Evolutionary conservation across 2,113 vertebrate species (phyloP).

Genomic region (Eublepharis macularius): DNA sequence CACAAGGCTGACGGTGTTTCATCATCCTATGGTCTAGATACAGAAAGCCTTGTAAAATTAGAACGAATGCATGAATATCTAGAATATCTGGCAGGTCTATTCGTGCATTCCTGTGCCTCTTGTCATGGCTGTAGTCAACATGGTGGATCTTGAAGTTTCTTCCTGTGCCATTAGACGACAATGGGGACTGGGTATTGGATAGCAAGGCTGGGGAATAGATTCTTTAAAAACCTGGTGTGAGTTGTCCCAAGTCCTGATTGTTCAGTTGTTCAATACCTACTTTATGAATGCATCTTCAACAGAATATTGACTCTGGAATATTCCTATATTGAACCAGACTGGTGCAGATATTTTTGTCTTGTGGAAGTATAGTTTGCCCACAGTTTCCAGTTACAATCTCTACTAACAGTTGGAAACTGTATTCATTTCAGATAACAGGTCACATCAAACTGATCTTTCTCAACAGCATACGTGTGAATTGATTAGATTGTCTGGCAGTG

Average conservation of each 20-base stretch:
- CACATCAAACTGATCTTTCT: background rate
- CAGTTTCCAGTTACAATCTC: background rate
- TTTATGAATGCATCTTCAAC: background rate
- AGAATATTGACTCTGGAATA: background rate
- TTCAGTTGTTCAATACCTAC: background rate
- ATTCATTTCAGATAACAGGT: background rate
- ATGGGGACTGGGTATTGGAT: background rate
- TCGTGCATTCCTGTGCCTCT: background rate
- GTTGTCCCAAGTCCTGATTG: background rate
- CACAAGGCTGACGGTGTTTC: too few relatives aligned
- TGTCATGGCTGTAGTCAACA: background rate
- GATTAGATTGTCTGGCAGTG: slow-evolving; percentile 21
- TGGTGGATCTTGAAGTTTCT: background rate
- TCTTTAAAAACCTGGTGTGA: background rate
- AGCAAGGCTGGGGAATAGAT: too few relatives aligned
- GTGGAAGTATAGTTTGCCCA: background rate
- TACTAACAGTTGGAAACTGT: background rate
- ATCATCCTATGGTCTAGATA: background rate
- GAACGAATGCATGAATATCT: background rate
- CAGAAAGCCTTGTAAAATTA: too few relatives aligned
- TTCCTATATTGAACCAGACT: background rate
- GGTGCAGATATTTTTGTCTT: background rate
- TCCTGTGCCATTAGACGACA: background rate
- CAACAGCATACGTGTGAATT: background rate
- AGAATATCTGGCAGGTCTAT: too few relatives aligned